phyloP scores from a whole-genome alignment of 2,797 vertebrate genomes.

The Lateolabrax maculatus region DNA sequence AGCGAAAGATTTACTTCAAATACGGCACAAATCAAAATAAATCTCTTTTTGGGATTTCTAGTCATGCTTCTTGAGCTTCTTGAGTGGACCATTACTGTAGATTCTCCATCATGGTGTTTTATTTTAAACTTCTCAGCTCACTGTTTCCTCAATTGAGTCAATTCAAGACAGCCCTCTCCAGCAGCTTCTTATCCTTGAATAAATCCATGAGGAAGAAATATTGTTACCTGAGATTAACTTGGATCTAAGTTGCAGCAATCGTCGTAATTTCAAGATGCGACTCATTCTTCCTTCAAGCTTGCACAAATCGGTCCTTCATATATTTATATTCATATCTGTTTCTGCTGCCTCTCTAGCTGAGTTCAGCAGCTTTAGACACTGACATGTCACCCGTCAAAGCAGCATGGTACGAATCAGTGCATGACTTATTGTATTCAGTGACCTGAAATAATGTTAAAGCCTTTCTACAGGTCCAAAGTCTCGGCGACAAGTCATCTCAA shows the following conservation, averaged over 20 bases:
- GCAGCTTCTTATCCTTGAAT: conserved; percentile 7
- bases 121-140: conserved; percentile 1
- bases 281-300: neutral
- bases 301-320: neutral
- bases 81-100: neutral
- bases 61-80: neutral
- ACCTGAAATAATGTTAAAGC: neutral
- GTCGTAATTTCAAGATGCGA: neutral
- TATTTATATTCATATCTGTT: conserved; percentile 6
- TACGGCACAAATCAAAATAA: conserved; percentile 31
- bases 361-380: neutral
- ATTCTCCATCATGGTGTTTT: conserved; percentile 2
- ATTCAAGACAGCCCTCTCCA: neutral
- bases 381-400: neutral
- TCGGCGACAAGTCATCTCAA: neutral
- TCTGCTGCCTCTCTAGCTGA: neutral
- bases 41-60: conserved; percentile 5
- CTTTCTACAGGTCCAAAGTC: neutral
- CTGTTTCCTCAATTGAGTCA: neutral
- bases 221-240: neutral
- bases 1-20: conserved; percentile 23
- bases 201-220: neutral
- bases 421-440: neutral
- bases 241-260: neutral
- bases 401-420: neutral